A percentile compares a stretch with the other conserved stretches of the same genome.
Conservation (phyloP, 2,888 invertebrate species). For the Drosophila infuscata region DNA sequence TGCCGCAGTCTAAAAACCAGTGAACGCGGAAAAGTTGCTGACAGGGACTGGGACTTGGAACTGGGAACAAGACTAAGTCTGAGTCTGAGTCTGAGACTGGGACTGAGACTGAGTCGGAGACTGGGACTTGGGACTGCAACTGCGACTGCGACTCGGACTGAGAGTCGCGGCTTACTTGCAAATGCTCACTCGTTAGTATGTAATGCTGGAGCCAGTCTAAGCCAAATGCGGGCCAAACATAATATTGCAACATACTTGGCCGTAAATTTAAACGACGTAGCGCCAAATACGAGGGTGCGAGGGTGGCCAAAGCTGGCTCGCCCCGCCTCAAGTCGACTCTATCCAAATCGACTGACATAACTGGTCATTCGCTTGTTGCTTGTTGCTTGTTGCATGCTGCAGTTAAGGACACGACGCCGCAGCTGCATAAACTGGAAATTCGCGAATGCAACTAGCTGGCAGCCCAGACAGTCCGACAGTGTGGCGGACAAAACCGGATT, state of each 20-base stretch:
- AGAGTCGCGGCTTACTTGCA: slow-evolving; percentile 52
- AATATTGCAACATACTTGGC: slow-evolving; percentile 76
- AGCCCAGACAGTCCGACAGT: slow-evolving; percentile 57
- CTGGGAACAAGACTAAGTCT: slow-evolving; percentile 24
- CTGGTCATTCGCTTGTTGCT: slow-evolving; percentile 74
- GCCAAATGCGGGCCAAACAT: slow-evolving; percentile 78
- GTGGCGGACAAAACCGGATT: slow-evolving; percentile 68
- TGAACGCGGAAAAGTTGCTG: slow-evolving; percentile 49
- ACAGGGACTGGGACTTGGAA: slow-evolving; percentile 34
- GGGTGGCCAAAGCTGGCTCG: slow-evolving; percentile 66
- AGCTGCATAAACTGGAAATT: slow-evolving; percentile 77
- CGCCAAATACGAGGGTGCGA: slow-evolving; percentile 74
- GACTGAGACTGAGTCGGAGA: not conserved
- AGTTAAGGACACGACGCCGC: slow-evolving; percentile 72
- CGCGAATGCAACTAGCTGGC: slow-evolving; percentile 66
- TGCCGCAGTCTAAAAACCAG: slow-evolving; percentile 49
- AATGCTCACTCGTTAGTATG: slow-evolving; percentile 37
- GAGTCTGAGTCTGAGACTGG: slow-evolving; percentile 10
- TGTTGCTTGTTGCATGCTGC: slow-evolving; percentile 22
- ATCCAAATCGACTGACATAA: slow-evolving; percentile 72
- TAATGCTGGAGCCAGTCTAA: slow-evolving; percentile 65
- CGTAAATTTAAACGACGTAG: slow-evolving; percentile 66
- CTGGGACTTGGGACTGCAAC: slow-evolving; percentile 10
- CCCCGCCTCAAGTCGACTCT: slow-evolving; percentile 61
- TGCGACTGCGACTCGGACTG: slow-evolving; percentile 14